phyloP scores from a whole-genome alignment of 2,797 vertebrate species.

The Adelosebastes latens region DNA sequence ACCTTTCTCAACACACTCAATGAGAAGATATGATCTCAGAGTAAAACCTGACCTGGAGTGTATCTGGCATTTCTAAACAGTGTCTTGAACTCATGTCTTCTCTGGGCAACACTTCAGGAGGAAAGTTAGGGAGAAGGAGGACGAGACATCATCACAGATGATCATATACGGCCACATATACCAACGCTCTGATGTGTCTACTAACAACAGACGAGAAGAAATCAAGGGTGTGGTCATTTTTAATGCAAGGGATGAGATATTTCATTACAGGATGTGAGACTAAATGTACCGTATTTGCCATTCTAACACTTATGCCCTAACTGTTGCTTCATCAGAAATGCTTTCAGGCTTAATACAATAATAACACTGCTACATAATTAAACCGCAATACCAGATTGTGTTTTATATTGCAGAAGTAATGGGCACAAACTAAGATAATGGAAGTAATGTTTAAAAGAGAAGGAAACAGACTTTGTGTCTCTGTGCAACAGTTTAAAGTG shows the following conservation, averaged over 20 bases:
- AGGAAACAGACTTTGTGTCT: not conserved
- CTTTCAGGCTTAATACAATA: not conserved
- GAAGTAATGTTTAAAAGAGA: not conserved
- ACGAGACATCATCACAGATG: not conserved
- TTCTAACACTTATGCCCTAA: not conserved
- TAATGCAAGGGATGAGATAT: not conserved
- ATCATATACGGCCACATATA: conserved; percentile 17
- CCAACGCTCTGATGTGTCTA: conserved; percentile 43
- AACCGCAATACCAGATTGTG: not conserved
- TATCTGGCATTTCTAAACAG: conserved; percentile 86
- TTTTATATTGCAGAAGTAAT: not conserved
- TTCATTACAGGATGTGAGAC: not conserved
- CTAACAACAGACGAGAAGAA: not conserved
- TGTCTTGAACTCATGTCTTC: conserved; percentile 87
- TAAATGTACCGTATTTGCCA: not conserved
- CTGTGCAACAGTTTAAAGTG: not conserved
- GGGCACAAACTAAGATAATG: not conserved
- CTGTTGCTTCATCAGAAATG: not conserved
- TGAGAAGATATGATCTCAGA: not conserved
- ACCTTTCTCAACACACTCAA: not conserved
- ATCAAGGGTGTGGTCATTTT: not conserved
- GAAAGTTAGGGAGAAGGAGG: conserved; percentile 78
- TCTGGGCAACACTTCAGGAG: conserved; percentile 86
- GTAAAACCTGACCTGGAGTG: not conserved
- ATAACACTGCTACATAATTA: not conserved